phyloP scores from a whole-genome alignment of 2,888 invertebrate genomes.

The Abscondita cerata region DNA sequence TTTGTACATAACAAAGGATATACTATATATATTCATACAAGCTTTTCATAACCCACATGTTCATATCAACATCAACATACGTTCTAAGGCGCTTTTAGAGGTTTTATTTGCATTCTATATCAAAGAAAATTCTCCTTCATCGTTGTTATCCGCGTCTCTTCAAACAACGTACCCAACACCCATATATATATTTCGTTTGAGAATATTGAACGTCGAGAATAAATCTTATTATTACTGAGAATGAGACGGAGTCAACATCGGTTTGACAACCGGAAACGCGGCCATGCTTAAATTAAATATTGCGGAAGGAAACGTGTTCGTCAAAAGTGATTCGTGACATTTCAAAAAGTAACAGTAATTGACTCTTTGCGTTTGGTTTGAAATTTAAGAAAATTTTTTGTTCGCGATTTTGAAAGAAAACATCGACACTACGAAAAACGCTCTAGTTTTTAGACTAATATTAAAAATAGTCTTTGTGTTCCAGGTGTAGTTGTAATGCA shows the following conservation, averaged over 20 bases:
- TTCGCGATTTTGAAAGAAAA: too few relatives aligned
- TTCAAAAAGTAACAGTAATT: background rate
- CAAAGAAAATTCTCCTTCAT: slow-evolving; percentile 38
- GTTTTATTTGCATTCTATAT: slow-evolving; percentile 31
- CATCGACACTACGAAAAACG: too few relatives aligned
- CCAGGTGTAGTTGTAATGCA: slow-evolving; percentile 3
- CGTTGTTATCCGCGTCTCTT: slow-evolving; percentile 49
- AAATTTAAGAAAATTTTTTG: too few relatives aligned
- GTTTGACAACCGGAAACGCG: slow-evolving; percentile 53
- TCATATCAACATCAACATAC: slow-evolving; percentile 26
- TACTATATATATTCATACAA: slow-evolving; percentile 7
- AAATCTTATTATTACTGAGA: slow-evolving; percentile 58
- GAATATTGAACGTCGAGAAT: slow-evolving; percentile 55
- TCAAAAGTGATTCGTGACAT: slow-evolving; percentile 30
- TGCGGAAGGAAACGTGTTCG: slow-evolving; percentile 49
- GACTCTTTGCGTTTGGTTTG: too few relatives aligned
- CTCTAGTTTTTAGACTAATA: too few relatives aligned
- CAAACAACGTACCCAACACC: slow-evolving; percentile 42
- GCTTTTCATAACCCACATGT: slow-evolving; percentile 11
- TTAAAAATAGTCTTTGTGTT: too few relatives aligned
- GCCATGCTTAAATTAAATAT: slow-evolving; percentile 58
- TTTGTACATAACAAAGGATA: background rate
- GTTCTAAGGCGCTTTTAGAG: slow-evolving; percentile 22
- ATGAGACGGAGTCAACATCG: slow-evolving; percentile 57
- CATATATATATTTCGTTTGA: slow-evolving; percentile 47